These are phyloP conservation scores for Sardina pilchardus DNA, from an alignment of 2,113 vertebrate genomes.

Conservation along the genomic window DNA sequence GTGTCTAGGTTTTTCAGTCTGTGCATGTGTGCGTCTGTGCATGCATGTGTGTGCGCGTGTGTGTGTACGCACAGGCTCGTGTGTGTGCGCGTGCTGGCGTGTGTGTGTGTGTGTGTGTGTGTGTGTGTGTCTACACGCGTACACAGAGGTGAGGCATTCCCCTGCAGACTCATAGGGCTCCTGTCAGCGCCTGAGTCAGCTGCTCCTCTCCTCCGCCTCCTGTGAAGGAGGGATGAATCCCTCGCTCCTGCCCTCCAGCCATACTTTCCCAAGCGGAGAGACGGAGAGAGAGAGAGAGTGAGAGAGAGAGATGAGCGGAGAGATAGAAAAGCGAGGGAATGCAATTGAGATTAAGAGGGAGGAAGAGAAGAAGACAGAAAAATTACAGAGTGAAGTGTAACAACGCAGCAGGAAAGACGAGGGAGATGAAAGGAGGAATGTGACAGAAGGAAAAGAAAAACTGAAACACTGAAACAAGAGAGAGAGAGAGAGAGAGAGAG, in stretches of 20 bases:
- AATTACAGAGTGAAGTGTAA: not conserved
- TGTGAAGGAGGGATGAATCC: not conserved
- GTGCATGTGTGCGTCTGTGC: not conserved
- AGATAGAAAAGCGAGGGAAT: not conserved
- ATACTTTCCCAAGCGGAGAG: not conserved
- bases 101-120: not conserved
- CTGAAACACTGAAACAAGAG: constrained; percentile 27
- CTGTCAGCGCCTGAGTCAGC: not conserved
- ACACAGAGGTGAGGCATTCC: not conserved
- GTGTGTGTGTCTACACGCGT: not conserved
- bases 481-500: constrained; percentile 43
- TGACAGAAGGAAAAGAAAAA: constrained; percentile 7
- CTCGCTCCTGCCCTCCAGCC: not conserved
- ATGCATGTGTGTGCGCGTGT: not conserved
- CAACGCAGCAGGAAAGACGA: not conserved
- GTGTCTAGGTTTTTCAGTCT: not conserved
- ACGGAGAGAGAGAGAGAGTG: not conserved
- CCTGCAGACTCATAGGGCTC: not conserved
- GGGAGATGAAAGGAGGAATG: not conserved
- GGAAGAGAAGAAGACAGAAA: not conserved
- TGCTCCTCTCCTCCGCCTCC: not conserved
- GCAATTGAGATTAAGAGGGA: constrained; percentile 1
- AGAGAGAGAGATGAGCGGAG: not conserved
- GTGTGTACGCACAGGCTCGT: not conserved
- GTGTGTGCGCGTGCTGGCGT: not conserved